These are phyloP conservation scores for Dryobotodes eremita DNA, from an alignment of 2,888 invertebrate species.

Conservation along the genomic window DNA sequence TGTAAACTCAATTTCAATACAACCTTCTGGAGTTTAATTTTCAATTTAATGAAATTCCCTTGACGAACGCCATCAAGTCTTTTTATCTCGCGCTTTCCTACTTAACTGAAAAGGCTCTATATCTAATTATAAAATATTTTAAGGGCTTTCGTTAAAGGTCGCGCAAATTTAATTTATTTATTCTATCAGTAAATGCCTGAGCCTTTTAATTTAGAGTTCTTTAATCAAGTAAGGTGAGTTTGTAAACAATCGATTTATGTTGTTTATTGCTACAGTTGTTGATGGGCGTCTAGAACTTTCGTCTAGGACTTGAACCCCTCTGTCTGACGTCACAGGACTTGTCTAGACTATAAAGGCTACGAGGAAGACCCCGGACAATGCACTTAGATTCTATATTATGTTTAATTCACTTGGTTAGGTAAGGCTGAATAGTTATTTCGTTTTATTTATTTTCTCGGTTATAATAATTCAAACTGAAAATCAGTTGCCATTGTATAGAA, in stretches of 20 bases:
- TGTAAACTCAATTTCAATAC: neutral
- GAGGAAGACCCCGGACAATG: slow-evolving; percentile 79
- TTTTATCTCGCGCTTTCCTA: slow-evolving; percentile 27
- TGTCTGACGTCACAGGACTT: slow-evolving; percentile 75
- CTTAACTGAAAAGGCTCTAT: slow-evolving; percentile 23
- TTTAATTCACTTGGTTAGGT: neutral
- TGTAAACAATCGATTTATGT: slow-evolving; percentile 45
- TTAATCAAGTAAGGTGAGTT: slow-evolving; percentile 33
- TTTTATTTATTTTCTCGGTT: neutral
- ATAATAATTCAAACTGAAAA: neutral
- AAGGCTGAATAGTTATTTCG: neutral
- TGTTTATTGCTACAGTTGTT: slow-evolving; percentile 48
- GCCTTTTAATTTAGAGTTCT: slow-evolving; percentile 8
- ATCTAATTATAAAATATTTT: slow-evolving; percentile 29
- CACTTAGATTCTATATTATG: slow-evolving; percentile 55
- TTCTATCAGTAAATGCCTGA: slow-evolving; percentile 12
- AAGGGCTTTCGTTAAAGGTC: neutral
- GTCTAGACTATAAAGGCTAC: slow-evolving; percentile 82
- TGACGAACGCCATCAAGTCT: slow-evolving; percentile 26
- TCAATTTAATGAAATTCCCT: slow-evolving; percentile 21
- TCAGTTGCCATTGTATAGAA: neutral
- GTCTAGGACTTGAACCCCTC: slow-evolving; percentile 69
- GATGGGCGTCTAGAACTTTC: slow-evolving; percentile 61
- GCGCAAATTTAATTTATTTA: slow-evolving; percentile 8
- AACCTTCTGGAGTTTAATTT: slow-evolving; percentile 24